Evolutionary conservation across 2,797 vertebrate genomes (phyloP), one percentile per base, ranked within the genome.

Genomic region (Fundulus diaphanus): DNA sequence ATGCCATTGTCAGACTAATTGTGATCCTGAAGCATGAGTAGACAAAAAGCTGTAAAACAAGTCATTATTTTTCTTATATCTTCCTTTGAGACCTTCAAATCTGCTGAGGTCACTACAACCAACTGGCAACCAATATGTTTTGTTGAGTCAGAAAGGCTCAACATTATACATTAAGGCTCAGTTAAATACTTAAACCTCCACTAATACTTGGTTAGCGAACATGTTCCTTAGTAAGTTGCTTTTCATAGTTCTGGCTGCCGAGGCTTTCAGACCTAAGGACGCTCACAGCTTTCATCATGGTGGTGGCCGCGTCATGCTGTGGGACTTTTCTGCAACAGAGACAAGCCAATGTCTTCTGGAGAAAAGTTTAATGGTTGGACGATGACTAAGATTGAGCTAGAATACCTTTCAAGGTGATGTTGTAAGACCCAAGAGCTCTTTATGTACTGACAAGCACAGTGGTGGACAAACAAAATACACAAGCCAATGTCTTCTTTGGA

Each of bases 1-100:
- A 40, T 33, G 51, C 68, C 40, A 44, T 46, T 56, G 29, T 79
- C 59, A 35, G 22, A 74, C 79, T 76, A 73, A 78, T 76, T 76
- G 77, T 42, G 73, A 77, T 71, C 27, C 56, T 13, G 16, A 46
- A 46, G 56, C 22, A 20, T 15, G 37, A 56, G 22, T 11, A 61
- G 57, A 29, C 20, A 42, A 20, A n/a, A 16, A n/a, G 37, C 16
- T 29, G 13, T 8, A 54, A 70, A 70, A 70, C 54, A 13, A 3
- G 5, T 20, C 1, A 7, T 42, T 27, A n/a, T 56, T 70, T 7
- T 27, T 11, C 33, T 35, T 22, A 7, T 5, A 15, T 65, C 1
- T 65, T 40, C 40, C 11, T 37, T 37, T 33, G 35, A 7, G 68
- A 54, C 11, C 18, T 51, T 65, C 24, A 20, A 24, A 37, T 37